These are phyloP conservation scores for Mormoops blainvillei DNA, from an alignment of 2,113 vertebrate genomes.

Conservation along the genomic window DNA sequence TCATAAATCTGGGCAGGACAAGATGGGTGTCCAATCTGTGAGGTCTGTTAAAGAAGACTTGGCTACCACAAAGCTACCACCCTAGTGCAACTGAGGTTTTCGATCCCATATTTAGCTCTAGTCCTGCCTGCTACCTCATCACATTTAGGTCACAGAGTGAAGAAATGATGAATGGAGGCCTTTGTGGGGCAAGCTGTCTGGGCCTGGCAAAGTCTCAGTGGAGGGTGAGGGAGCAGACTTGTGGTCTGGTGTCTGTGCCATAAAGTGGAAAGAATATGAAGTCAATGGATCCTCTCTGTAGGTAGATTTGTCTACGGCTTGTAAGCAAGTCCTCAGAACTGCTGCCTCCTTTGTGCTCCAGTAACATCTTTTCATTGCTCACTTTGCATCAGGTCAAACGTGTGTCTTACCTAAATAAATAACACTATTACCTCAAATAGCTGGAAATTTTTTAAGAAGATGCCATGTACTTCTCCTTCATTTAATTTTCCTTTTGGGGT, in stretches of 20 bases:
- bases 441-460: not conserved
- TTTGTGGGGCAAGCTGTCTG: constrained; percentile 59
- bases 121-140: constrained; percentile 46
- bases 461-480: not conserved
- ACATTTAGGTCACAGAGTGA: constrained; percentile 63
- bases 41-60: constrained; percentile 43
- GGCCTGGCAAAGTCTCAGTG: constrained; percentile 52
- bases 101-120: constrained; percentile 72
- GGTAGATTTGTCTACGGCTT: constrained; percentile 44
- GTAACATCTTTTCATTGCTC: not conserved
- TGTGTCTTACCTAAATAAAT: not conserved
- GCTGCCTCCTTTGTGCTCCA: constrained; percentile 16
- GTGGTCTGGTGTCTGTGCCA: constrained; percentile 61
- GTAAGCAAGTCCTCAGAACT: constrained; percentile 58
- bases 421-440: not conserved
- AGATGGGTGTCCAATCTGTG: constrained; percentile 52
- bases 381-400: not conserved
- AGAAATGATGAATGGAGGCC: constrained; percentile 59
- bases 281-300: constrained; percentile 35
- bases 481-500: not conserved
- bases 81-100: constrained; percentile 52
- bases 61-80: constrained; percentile 51
- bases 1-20: not conserved
- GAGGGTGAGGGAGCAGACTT: constrained; percentile 73
- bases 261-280: constrained; percentile 73